A percentile compares a stretch with the other conserved stretches of the same genome.
phyloP scores from a whole-genome alignment of 2,888 invertebrate genomes.

The Rhogogaster chlorosoma region DNA sequence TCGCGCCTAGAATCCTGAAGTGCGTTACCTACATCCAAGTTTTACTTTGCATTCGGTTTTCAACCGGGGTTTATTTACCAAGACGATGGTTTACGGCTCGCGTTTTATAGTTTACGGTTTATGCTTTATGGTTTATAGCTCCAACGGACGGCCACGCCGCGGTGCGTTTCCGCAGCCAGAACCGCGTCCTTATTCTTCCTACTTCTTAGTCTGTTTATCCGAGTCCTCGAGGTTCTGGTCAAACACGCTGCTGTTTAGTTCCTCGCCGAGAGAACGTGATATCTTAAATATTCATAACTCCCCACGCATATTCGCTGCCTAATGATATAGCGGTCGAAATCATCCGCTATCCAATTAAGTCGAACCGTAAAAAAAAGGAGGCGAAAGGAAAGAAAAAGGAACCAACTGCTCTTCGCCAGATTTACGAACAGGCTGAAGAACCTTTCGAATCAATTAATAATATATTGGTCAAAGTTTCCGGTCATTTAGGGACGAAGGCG shows the following conservation, averaged over 20 bases:
- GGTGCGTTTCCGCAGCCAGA: slow-evolving; percentile 33
- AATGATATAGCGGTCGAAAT: background rate
- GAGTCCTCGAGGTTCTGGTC: background rate
- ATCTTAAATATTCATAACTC: slow-evolving; percentile 31
- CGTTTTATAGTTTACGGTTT: slow-evolving; percentile 59
- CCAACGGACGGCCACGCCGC: slow-evolving; percentile 27
- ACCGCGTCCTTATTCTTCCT: slow-evolving; percentile 24
- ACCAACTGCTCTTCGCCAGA: background rate
- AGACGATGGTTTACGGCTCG: slow-evolving; percentile 56
- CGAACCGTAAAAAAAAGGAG: background rate
- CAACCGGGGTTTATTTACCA: slow-evolving; percentile 57
- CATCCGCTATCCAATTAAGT: slow-evolving; percentile 10
- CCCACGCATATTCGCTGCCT: background rate
- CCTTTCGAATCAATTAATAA: no score
- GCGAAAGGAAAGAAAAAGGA: no score
- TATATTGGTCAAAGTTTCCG: no score
- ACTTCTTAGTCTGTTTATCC: background rate
- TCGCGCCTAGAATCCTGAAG: background rate
- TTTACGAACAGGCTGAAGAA: background rate
- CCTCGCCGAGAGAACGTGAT: background rate
- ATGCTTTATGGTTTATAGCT: slow-evolving; percentile 45
- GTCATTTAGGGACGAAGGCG: no score
- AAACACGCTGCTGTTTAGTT: background rate
- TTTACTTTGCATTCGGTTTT: slow-evolving; percentile 40
- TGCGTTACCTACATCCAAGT: background rate